Evolutionary conservation across 2,888 invertebrate species (phyloP).

Genomic region (Plusia festucae): DNA sequence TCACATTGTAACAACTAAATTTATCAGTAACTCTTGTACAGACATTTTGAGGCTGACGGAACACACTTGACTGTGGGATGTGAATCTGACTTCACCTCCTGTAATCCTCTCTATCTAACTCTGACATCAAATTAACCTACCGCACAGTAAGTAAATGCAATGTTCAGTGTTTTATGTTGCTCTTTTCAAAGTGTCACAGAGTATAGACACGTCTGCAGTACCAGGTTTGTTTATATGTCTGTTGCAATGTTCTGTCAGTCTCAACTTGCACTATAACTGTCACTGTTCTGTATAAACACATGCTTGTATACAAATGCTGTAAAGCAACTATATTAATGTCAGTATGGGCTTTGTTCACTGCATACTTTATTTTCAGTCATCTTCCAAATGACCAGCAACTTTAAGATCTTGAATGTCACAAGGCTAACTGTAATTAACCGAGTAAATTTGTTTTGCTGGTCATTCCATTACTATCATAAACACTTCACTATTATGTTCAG

Average conservation of each 20-base stretch:
- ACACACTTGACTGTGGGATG: conserved; percentile 53
- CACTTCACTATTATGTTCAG: conserved; percentile 34
- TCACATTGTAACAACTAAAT: conserved; percentile 46
- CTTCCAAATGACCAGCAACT: conserved; percentile 42
- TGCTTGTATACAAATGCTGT: conserved; percentile 57
- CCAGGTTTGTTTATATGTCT: conserved; percentile 63
- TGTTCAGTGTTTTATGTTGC: conserved; percentile 37
- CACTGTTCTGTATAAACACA: conserved; percentile 51
- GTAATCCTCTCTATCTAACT: conserved; percentile 35
- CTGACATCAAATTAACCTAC: conserved; percentile 27
- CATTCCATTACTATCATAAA: conserved; percentile 29
- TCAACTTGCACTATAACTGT: conserved; percentile 59
- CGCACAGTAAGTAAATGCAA: conserved; percentile 38
- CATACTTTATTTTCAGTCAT: conserved; percentile 38
- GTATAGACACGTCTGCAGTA: conserved; percentile 56
- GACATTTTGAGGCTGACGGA: conserved; percentile 63
- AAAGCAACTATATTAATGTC: conserved; percentile 45
- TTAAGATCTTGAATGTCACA: background rate
- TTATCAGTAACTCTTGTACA: conserved; percentile 60
- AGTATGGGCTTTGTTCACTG: conserved; percentile 45
- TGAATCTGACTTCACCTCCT: conserved; percentile 48
- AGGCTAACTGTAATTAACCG: conserved; percentile 17
- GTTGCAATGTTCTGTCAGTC: conserved; percentile 63
- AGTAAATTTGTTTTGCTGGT: conserved; percentile 34
- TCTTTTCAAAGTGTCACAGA: conserved; percentile 47